Percentiles rank a stretch among this genome's conserved stretches.
These are phyloP conservation scores for Tillus elongatus DNA, from an alignment of 2,888 invertebrate species.

Conservation along the genomic window DNA sequence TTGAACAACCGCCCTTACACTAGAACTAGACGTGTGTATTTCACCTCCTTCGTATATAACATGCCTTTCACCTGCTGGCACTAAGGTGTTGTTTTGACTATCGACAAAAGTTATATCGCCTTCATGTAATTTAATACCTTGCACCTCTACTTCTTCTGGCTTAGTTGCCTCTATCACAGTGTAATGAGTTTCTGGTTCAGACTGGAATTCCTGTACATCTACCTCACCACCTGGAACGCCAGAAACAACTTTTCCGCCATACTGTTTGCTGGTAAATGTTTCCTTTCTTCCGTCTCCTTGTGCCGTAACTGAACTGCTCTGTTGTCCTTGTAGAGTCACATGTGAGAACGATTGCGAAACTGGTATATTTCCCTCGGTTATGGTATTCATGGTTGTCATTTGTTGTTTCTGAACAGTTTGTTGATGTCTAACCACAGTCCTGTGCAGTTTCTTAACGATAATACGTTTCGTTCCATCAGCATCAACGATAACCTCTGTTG, in stretches of 20 bases:
- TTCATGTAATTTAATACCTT: slow-evolving; percentile 38
- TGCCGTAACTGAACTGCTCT: slow-evolving; percentile 50
- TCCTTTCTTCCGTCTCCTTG: slow-evolving; percentile 54
- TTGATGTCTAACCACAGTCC: slow-evolving; percentile 57
- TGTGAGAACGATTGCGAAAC: slow-evolving; percentile 45
- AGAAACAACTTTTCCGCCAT: slow-evolving; percentile 55
- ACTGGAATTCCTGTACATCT: slow-evolving; percentile 56
- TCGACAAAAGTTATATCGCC: slow-evolving; percentile 41
- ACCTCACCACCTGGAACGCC: slow-evolving; percentile 55
- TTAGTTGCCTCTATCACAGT: slow-evolving; percentile 49
- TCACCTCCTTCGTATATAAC: slow-evolving; percentile 32
- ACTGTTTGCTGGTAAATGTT: slow-evolving; percentile 53
- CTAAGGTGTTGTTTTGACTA: slow-evolving; percentile 29
- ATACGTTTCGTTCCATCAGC: slow-evolving; percentile 74
- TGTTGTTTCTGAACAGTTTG: slow-evolving; percentile 56
- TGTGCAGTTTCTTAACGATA: slow-evolving; percentile 63
- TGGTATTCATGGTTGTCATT: slow-evolving; percentile 47
- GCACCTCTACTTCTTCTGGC: slow-evolving; percentile 38
- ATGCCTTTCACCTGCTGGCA: slow-evolving; percentile 28
- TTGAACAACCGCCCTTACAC: slow-evolving; percentile 70
- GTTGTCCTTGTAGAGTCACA: slow-evolving; percentile 53
- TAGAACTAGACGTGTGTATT: slow-evolving; percentile 55
- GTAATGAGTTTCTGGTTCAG: slow-evolving; percentile 52
- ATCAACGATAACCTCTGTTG: slow-evolving; percentile 71
- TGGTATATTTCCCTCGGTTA: slow-evolving; percentile 48